Conservation (phyloP, 1,140 invertebrate species). For the Ceratitis capitata region DNA sequence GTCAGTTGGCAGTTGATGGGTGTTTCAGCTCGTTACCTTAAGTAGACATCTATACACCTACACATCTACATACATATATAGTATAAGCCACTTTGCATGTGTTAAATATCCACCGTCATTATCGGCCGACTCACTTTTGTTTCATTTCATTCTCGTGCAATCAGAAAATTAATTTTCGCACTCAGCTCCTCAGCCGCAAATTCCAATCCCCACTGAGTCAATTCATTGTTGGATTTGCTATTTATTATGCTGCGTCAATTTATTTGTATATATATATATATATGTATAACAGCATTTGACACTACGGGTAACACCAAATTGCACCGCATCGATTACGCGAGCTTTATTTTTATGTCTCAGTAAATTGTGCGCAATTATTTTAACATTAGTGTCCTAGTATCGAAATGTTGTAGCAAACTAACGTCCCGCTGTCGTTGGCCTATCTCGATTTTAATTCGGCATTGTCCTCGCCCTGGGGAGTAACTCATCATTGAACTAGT, state of each 20-base stretch:
- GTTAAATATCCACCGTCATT: background rate
- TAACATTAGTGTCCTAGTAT: background rate
- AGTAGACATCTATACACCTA: background rate
- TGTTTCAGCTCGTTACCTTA: background rate
- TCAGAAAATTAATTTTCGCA: background rate
- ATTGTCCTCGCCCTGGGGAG: too few species aligned
- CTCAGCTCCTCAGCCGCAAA: too few species aligned
- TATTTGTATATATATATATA: too few species aligned
- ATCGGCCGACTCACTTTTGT: background rate
- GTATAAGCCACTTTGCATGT: background rate
- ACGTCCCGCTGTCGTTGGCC: background rate
- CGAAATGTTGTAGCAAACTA: background rate
- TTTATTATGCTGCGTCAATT: constrained; percentile 1
- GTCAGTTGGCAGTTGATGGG: constrained; percentile 5
- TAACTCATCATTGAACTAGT: background rate
- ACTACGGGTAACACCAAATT: constrained; percentile 26
- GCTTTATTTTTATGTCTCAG: constrained; percentile 8
- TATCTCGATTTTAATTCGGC: too few species aligned
- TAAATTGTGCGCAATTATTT: constrained; percentile 33
- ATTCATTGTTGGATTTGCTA: background rate
- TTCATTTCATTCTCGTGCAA: background rate
- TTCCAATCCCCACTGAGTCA: background rate
- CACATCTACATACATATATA: background rate
- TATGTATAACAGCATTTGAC: too few species aligned
- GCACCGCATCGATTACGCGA: constrained; percentile 24